These are phyloP conservation scores for Leucosticte australis DNA, from an alignment of 2,113 vertebrate species.

Conservation along the genomic window DNA sequence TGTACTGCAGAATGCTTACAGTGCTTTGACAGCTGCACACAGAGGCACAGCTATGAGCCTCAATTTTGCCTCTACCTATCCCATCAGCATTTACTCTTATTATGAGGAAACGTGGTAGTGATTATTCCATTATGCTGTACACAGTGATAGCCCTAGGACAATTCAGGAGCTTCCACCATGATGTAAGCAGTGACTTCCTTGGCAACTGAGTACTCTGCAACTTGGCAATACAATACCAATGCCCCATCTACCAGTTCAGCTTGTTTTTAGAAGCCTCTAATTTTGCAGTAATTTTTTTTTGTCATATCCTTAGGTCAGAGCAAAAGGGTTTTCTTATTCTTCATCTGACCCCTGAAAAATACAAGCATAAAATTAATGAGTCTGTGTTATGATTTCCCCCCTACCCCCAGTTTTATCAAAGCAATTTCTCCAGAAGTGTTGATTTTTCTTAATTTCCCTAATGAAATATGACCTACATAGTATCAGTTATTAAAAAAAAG, in stretches of 20 bases:
- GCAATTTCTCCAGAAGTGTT: neutral
- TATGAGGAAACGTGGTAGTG: neutral
- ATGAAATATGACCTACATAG: neutral
- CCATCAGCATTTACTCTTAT: neutral
- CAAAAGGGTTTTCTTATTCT: neutral
- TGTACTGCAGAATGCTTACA: neutral
- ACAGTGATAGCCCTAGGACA: neutral
- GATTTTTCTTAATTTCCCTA: neutral
- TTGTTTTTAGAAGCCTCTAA: neutral
- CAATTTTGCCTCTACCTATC: slow-evolving; percentile 1
- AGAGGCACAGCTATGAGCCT: neutral
- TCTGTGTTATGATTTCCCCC: no score
- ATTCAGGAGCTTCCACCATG: neutral
- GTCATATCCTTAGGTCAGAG: neutral
- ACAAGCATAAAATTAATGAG: neutral
- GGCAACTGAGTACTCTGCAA: neutral
- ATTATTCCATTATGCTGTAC: neutral
- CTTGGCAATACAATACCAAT: fast-evolving
- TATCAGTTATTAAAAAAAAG: neutral
- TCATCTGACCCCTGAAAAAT: neutral
- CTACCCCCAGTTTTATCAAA: neutral
- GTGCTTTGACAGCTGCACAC: slow-evolving; percentile 18
- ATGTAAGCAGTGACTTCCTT: neutral
- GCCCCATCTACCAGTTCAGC: neutral
- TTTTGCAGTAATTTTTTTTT: neutral